phyloP scores from a whole-genome alignment of 2,888 invertebrate species.

The Tenthredo livida region DNA sequence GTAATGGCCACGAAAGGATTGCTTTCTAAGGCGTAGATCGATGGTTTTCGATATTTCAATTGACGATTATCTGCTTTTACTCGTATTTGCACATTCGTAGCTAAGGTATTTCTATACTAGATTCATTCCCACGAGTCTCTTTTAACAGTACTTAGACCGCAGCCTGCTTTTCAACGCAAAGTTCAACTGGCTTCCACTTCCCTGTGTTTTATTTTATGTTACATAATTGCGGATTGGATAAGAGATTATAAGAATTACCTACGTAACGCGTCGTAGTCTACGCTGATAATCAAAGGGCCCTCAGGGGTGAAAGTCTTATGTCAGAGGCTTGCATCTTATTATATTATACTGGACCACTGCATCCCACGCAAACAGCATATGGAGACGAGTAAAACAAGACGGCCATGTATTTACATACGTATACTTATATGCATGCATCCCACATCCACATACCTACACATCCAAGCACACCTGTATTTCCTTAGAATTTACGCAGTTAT shows the following conservation, averaged over 20 bases:
- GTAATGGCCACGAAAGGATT: neutral
- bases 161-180: slow-evolving; percentile 60
- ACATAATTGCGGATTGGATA: slow-evolving; percentile 52
- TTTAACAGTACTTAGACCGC: slow-evolving; percentile 57
- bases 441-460: slow-evolving; percentile 7
- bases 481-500: slow-evolving; percentile 40
- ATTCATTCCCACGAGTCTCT: slow-evolving; percentile 62
- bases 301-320: slow-evolving; percentile 75
- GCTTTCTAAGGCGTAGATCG: slow-evolving; percentile 3
- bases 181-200: slow-evolving; percentile 62
- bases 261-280: slow-evolving; percentile 57
- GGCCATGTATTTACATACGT: slow-evolving; percentile 42
- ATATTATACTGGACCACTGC: slow-evolving; percentile 64
- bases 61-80: slow-evolving; percentile 6
- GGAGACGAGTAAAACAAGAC: slow-evolving; percentile 57
- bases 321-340: slow-evolving; percentile 73
- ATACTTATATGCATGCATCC: slow-evolving; percentile 20
- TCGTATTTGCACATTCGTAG: slow-evolving; percentile 20
- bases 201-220: slow-evolving; percentile 43
- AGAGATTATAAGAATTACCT: slow-evolving; percentile 55
- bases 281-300: slow-evolving; percentile 59
- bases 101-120: slow-evolving; percentile 31
- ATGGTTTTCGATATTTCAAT: neutral
- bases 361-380: slow-evolving; percentile 62
- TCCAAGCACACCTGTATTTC: slow-evolving; percentile 5